Conservation (phyloP, 2,113 vertebrate species). For the Zosterops lateralis region DNA sequence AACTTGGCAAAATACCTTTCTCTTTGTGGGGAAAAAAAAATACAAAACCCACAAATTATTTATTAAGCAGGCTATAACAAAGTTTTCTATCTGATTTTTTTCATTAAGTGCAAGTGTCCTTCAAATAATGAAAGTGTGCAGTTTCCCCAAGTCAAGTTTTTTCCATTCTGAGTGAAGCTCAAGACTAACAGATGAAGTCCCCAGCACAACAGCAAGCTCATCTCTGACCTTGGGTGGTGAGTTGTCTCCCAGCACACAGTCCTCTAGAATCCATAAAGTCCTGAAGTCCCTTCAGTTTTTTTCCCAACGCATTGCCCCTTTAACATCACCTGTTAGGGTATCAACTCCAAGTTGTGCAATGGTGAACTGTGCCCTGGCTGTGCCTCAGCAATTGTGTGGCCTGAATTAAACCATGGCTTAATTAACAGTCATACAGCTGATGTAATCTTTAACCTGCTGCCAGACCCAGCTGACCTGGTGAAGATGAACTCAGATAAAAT, state of each 20-base stretch:
- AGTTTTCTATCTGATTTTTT: neutral
- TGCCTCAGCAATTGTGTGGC: neutral
- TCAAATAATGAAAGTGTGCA: neutral
- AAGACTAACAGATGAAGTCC: neutral
- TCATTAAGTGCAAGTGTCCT: neutral
- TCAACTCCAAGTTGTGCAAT: rapidly evolving
- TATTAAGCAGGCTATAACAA: neutral
- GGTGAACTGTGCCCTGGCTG: neutral
- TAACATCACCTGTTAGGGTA: neutral
- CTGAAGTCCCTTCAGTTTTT: neutral
- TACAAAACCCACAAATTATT: neutral
- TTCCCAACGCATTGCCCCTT: neutral
- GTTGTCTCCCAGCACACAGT: neutral
- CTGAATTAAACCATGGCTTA: rapidly evolving
- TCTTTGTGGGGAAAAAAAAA: neutral
- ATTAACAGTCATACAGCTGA: neutral
- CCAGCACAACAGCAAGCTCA: neutral
- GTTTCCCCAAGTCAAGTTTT: neutral
- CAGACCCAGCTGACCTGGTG: neutral
- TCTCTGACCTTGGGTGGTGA: neutral
- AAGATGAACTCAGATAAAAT: neutral
- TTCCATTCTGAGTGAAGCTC: neutral
- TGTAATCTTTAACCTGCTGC: neutral
- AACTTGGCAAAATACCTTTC: neutral
- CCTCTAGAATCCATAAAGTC: neutral